Evolutionary conservation across 2,888 invertebrate species (phyloP).

Genomic region (Fragum whitleyi): DNA sequence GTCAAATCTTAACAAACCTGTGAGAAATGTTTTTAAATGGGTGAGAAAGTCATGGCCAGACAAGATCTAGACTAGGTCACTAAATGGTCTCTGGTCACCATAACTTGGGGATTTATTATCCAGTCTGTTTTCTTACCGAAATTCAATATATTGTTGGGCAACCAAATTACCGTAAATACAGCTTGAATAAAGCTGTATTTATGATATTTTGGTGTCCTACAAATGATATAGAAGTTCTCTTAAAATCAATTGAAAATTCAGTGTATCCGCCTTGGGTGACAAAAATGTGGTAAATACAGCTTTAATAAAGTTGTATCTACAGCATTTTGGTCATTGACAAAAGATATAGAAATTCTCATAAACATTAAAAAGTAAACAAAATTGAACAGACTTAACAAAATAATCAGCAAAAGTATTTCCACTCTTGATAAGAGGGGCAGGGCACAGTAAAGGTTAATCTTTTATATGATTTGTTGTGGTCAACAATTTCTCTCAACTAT

Average conservation of each 20-base stretch:
- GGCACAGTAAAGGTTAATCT: neutral
- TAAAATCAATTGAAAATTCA: too few species aligned
- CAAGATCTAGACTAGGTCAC: neutral
- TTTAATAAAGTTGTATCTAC: too few species aligned
- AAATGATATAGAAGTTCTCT: too few species aligned
- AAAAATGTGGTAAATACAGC: too few species aligned
- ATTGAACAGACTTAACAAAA: neutral
- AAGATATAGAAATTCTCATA: neutral
- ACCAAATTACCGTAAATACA: too few species aligned
- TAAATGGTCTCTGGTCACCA: neutral
- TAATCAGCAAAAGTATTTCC: neutral
- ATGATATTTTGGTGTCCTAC: too few species aligned
- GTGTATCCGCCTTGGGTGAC: too few species aligned
- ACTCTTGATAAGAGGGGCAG: neutral
- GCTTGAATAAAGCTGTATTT: too few species aligned
- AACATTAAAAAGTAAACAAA: constrained; percentile 1
- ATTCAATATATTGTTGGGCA: too few species aligned
- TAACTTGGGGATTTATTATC: neutral
- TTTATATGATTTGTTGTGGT: neutral
- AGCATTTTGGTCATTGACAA: too few species aligned
- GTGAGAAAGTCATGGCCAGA: neutral
- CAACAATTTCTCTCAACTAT: neutral
- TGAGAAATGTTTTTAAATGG: neutral
- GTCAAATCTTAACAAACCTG: too few species aligned
- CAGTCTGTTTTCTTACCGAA: neutral